A percentile compares a stretch with the other conserved stretches of the same genome.
Evolutionary conservation across 1,140 invertebrate genomes (phyloP).

Genomic region (Papilio machaon): DNA sequence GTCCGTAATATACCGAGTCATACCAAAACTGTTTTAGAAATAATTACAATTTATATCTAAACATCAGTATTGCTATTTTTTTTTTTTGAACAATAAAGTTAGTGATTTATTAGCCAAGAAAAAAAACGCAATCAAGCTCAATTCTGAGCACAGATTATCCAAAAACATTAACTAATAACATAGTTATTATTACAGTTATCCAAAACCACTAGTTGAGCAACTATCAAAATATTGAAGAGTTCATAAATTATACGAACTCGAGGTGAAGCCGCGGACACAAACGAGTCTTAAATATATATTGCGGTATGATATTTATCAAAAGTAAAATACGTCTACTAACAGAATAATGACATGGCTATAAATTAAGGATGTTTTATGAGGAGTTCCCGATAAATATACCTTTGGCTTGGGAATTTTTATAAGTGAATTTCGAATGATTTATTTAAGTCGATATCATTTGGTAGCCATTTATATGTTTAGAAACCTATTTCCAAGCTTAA

Average conservation of each 20-base stretch:
- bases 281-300: constrained; percentile 34
- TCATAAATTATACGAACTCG: constrained; percentile 5
- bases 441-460: neutral
- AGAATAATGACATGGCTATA: constrained; percentile 18
- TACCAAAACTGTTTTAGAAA: neutral
- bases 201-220: neutral
- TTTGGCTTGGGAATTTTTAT: constrained; percentile 13
- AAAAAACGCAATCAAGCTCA: too few relatives aligned
- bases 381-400: neutral
- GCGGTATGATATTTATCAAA: constrained; percentile 12
- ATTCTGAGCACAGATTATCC: too few relatives aligned
- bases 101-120: too few relatives aligned
- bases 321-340: constrained; percentile 24
- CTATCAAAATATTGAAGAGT: constrained; percentile 7
- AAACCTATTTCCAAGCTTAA: too few relatives aligned
- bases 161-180: neutral
- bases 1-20: neutral
- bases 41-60: too few relatives aligned
- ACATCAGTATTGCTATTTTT: too few relatives aligned
- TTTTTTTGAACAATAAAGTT: too few relatives aligned
- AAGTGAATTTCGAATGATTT: constrained; percentile 19
- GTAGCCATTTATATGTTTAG: neutral
- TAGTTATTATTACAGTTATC: neutral
- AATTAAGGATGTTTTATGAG: neutral
- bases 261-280: constrained; percentile 9